Conservation (phyloP, 2,113 vertebrate genomes). For the Lagopus muta region DNA sequence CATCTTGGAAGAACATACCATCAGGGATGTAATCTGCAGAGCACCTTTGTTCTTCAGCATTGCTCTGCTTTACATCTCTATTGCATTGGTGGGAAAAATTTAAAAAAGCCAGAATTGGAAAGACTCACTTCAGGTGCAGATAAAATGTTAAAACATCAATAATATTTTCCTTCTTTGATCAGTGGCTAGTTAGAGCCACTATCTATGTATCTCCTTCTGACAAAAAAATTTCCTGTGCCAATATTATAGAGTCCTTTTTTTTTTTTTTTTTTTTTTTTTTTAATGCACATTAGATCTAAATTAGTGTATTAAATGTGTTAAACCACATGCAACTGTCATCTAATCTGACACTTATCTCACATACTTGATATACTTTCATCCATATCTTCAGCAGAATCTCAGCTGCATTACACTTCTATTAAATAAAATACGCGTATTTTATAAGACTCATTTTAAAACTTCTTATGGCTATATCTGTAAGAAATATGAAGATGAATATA, state of each 20-base stretch:
- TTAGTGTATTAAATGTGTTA: conserved; percentile 41
- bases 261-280: no score
- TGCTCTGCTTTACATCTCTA: not conserved
- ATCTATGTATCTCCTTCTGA: not conserved
- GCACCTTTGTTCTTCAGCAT: not conserved
- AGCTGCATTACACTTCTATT: not conserved
- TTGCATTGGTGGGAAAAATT: not conserved
- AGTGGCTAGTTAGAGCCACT: not conserved
- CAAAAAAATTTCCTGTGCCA: conserved; percentile 1
- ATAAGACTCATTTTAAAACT: not conserved
- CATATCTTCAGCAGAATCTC: not conserved
- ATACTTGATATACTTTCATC: not conserved
- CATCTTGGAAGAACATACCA: not conserved
- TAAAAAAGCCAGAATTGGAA: not conserved
- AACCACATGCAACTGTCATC: not conserved
- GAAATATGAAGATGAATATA: not conserved
- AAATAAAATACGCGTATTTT: not conserved
- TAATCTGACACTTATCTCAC: conserved; percentile 22
- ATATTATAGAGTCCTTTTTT: not conserved
- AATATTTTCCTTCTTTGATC: not conserved
- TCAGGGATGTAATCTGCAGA: not conserved
- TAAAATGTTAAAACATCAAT: not conserved
- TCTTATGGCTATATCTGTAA: not conserved
- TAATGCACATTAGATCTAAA: conserved; percentile 40
- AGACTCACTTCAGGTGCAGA: not conserved